phyloP scores from a whole-genome alignment of 2,888 invertebrate species.

The Pristionchus mayeri region DNA sequence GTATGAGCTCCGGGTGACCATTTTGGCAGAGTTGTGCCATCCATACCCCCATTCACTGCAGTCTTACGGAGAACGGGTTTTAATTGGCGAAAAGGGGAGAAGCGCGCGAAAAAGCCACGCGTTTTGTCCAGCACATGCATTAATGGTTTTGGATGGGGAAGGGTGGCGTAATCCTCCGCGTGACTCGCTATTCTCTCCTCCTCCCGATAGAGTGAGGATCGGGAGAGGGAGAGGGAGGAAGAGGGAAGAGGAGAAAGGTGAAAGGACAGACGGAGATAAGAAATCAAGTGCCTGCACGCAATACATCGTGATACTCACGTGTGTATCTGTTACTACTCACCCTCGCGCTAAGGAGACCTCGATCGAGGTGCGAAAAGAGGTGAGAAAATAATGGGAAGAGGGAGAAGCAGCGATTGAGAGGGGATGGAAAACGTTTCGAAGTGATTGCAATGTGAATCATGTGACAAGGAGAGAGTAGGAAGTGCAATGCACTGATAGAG shows the following conservation, averaged over 20 bases:
- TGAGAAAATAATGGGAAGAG: background rate
- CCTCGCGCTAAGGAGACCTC: background rate
- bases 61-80: too few species aligned
- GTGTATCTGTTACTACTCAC: background rate
- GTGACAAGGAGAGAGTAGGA: background rate
- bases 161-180: constrained; percentile 28
- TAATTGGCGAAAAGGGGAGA: background rate
- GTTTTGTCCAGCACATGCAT: background rate
- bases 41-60: too few species aligned
- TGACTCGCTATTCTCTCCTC: background rate
- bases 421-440: background rate
- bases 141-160: background rate
- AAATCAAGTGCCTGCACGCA: constrained; percentile 5
- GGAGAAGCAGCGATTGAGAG: background rate
- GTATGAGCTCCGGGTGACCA: too few species aligned
- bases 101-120: background rate
- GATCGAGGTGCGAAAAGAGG: background rate
- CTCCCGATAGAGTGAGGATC: constrained; percentile 36
- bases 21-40: too few species aligned
- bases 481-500: constrained; percentile 23
- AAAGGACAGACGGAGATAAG: constrained; percentile 39
- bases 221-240: background rate
- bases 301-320: background rate
- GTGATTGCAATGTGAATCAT: background rate
- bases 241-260: background rate